Evolutionary conservation across 2,113 vertebrate species (phyloP), one percentile per base, ranked within the genome.

Genomic region (Piliocolobus tephrosceles): DNA sequence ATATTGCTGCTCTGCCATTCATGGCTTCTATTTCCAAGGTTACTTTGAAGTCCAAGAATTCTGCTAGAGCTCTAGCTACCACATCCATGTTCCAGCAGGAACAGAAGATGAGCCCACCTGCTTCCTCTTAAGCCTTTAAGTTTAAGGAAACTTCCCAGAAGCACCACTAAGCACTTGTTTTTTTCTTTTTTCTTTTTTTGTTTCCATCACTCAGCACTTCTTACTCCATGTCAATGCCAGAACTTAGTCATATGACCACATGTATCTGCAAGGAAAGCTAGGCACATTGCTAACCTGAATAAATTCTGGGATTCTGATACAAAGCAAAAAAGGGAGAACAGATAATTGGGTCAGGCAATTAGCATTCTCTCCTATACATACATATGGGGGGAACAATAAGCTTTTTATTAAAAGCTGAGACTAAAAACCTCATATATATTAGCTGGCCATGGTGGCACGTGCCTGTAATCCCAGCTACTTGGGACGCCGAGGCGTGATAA

Each of bases 401-500:
- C 75, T 86, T 80, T 86, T 87, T 70, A 87, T 64, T 87, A 95
- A 64, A 91, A 81, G 32, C 58, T 90, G 61, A 91, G 32, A 68
- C 47, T 84, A 78, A 85, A 30, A 32, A 64, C 2, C 12, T 64
- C 61, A 30, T 13, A 64, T 32, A 64, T 30, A 64, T 64, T 55
- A 55, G 32, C 66, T 18, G 32, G 32, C 32, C 32, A 18, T 68
- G 66, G 66, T 68, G 14, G 32, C 66, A 35, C 32, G 1, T 18
- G 30, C 32, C 32, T 68, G 6, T 68, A 68, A n/a, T 68, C 16
- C 16, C 32, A 68, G 66, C 32, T 35, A 32, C 32, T 68, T 68
- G 66, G 66, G 66, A 35, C 16, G 16, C 32, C 16, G 32, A n/a
- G 66, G 32, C 32, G 17, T 17, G 32, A 68, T 30, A 35, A 68